These are phyloP conservation scores for Papio anubis DNA, from an alignment of 2,113 vertebrate genomes.

Conservation along the genomic window DNA sequence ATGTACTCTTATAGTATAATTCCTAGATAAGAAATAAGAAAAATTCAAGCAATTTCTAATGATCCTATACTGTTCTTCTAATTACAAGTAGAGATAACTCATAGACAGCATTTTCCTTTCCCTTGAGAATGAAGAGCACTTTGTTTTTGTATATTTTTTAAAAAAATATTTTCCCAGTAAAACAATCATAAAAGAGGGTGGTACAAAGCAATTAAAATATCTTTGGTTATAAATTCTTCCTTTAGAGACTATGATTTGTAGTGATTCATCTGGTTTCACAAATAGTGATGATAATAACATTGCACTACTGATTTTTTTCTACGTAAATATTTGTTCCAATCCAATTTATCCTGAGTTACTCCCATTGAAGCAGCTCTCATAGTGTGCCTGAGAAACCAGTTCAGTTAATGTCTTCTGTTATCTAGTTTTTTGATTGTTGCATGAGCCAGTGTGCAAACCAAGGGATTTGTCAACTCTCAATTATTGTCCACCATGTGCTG, in stretches of 20 bases:
- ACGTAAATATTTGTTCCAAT: slow-evolving; percentile 60
- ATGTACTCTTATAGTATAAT: not conserved
- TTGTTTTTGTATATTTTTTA: slow-evolving; percentile 65
- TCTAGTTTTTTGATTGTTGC: not conserved
- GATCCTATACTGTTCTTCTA: not conserved
- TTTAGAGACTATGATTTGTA: slow-evolving; percentile 71
- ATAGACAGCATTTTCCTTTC: not conserved
- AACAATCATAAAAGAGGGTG: slow-evolving; percentile 72
- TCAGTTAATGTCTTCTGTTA: not conserved
- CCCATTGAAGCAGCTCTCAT: not conserved
- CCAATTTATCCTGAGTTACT: not conserved
- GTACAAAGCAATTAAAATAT: slow-evolving; percentile 70
- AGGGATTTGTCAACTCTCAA: not conserved
- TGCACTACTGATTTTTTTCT: slow-evolving; percentile 23
- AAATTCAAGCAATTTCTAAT: not conserved
- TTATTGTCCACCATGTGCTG: not conserved
- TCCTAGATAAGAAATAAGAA: not conserved
- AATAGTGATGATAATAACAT: slow-evolving; percentile 69
- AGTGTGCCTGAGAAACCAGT: not conserved
- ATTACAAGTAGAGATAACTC: slow-evolving; percentile 25
- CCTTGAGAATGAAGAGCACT: slow-evolving; percentile 42
- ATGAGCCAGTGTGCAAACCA: not conserved
- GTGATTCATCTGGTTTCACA: slow-evolving; percentile 72
- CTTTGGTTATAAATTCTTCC: slow-evolving; percentile 44
- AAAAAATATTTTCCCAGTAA: slow-evolving; percentile 49